Evolutionary conservation across 2,113 vertebrate genomes (phyloP).

Genomic region (Setophaga petechia): DNA sequence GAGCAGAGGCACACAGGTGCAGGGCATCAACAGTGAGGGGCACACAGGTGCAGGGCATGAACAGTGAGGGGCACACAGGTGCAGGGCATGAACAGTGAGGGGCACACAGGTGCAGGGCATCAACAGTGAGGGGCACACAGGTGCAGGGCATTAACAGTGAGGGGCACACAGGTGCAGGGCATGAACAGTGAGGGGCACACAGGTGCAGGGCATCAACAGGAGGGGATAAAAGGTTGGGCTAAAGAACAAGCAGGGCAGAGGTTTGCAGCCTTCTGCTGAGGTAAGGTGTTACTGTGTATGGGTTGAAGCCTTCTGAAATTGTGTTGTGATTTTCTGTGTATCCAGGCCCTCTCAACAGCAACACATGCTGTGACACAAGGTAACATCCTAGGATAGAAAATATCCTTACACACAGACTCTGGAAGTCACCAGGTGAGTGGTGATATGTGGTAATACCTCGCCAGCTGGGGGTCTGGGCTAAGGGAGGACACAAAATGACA

Average conservation of each 20-base stretch:
- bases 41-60: background rate
- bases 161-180: too few species aligned
- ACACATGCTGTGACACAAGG: background rate
- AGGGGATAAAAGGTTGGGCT: background rate
- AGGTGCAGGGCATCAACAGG: background rate
- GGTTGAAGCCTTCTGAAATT: background rate
- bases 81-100: background rate
- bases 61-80: too few species aligned
- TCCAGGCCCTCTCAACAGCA: rapidly evolving
- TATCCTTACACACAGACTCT: background rate
- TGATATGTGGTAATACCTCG: background rate
- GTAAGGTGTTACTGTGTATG: too few species aligned
- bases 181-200: background rate
- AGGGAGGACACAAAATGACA: background rate
- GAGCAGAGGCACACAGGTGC: background rate
- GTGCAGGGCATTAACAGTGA: background rate
- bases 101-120: background rate
- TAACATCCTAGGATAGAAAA: background rate
- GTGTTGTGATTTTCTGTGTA: background rate
- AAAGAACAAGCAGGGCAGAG: rapidly evolving
- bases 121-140: background rate
- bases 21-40: background rate
- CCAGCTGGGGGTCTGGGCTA: background rate
- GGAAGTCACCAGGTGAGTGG: background rate
- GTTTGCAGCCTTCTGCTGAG: background rate